These are phyloP conservation scores for Danio choprae DNA, from an alignment of 2,797 vertebrate genomes.

Conservation along the genomic window DNA sequence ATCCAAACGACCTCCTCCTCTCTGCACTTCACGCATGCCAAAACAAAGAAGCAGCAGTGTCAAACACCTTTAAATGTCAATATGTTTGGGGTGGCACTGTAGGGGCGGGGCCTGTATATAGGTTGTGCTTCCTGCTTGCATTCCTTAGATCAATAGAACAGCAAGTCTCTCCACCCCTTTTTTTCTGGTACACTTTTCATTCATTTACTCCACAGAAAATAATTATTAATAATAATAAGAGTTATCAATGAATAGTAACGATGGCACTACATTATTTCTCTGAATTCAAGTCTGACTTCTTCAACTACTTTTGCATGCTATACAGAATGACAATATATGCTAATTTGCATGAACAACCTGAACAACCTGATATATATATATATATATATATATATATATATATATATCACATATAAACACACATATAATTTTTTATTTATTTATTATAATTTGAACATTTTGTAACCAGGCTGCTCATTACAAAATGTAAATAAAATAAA, in stretches of 20 bases:
- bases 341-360: too few species aligned
- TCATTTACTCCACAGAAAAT: background rate
- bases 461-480: too few species aligned
- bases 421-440: too few species aligned
- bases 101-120: constrained; percentile 14
- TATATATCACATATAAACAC: too few species aligned
- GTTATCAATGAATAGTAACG: background rate
- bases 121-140: background rate
- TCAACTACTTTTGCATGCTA: too few species aligned
- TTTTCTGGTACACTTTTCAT: background rate
- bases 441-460: too few species aligned
- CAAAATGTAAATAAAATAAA: too few species aligned
- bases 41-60: constrained; percentile 82
- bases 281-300: background rate
- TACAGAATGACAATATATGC: too few species aligned
- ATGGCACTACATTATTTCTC: background rate
- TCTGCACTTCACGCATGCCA: constrained; percentile 60
- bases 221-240: background rate
- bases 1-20: constrained; percentile 43
- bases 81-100: constrained; percentile 62
- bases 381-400: too few species aligned
- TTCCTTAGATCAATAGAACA: background rate
- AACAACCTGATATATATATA: too few species aligned
- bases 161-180: background rate
- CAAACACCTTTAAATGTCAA: constrained; percentile 78